Percentiles rank a stretch among this genome's conserved stretches.
These are phyloP conservation scores for Nematolebias whitei DNA, from an alignment of 2,113 vertebrate species.

Conservation along the genomic window DNA sequence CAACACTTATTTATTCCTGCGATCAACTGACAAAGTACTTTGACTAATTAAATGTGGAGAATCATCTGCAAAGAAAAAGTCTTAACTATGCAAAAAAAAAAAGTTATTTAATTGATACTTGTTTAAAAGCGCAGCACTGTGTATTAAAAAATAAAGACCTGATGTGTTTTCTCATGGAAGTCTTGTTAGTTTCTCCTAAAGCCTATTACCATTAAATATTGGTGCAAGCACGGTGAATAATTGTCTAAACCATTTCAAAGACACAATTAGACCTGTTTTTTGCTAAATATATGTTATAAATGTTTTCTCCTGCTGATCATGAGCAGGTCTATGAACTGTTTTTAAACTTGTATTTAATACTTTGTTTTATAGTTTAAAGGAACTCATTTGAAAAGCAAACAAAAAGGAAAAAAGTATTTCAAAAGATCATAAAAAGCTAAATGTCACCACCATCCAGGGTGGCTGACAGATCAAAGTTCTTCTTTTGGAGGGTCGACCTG, in stretches of 20 bases:
- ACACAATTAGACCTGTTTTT: not conserved
- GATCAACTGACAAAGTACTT: slow-evolving; percentile 42
- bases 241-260: not conserved
- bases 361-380: too few relatives aligned
- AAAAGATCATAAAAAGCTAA: slow-evolving; percentile 53
- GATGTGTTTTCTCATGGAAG: not conserved
- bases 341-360: too few relatives aligned
- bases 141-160: slow-evolving; percentile 6
- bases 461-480: slow-evolving; percentile 55
- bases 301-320: not conserved
- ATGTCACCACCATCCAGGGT: slow-evolving; percentile 60
- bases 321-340: too few relatives aligned
- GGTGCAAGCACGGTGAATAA: not conserved
- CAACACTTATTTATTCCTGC: too few relatives aligned
- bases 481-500: slow-evolving; percentile 52
- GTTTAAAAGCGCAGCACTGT: slow-evolving; percentile 7
- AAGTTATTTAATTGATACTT: slow-evolving; percentile 4
- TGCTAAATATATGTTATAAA: not conserved
- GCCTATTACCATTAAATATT: not conserved
- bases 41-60: slow-evolving; percentile 13
- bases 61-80: slow-evolving; percentile 11
- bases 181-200: not conserved
- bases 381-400: slow-evolving; percentile 21
- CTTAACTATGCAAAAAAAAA: slow-evolving; percentile 3
- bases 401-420: slow-evolving; percentile 14